Evolutionary conservation across 2,888 invertebrate genomes (phyloP), one percentile per base, ranked within the genome.

Genomic region (Spicauda simplicius): DNA sequence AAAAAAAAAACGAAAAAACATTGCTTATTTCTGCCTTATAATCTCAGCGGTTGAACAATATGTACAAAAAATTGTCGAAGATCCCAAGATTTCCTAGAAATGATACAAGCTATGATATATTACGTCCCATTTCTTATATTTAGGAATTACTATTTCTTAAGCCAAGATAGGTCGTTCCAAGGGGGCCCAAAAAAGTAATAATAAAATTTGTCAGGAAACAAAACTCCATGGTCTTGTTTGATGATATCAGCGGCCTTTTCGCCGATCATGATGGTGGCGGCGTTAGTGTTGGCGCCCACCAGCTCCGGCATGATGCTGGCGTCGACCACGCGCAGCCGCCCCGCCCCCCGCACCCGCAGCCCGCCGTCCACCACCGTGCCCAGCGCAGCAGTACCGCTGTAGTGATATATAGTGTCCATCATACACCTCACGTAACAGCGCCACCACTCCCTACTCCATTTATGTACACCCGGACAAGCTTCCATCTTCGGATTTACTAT

Each of bases 391-490:
- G 78, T 76, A 16, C 86, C 84, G 12, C 85, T 86, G 68, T 94
- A 93, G 79, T 95, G 95, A 76, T 94, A 95, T 59, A 95, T 86
- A 6, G 94, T 94, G 61, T 91, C 86, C 5, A 93, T 89, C 71
- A 94, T 81, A 61, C 90, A 87, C 20, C 91, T 83, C 0, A 91
- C 85, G 76, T 94, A 88, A 74, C 95, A 95, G 41, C 88, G 90
- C 93, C 95, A 95, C 77, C 95, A 95, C 0, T 95, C 30, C 93
- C 91, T 1, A 96, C 87, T 0, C 96, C 96, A 96, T 95, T 1
- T 96, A 96, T 37, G 30, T 14, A 58, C 30, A 2, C 57, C 62
- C 0, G 25, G 16, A 52, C 75, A 54, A 64, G n/a, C 94, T 85
- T 18, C 18, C 10, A 96, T 82, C 73, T 95, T 94, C 0, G 75